A percentile compares a stretch with the other conserved stretches of the same genome.
Conservation (phyloP, 2,888 invertebrate species). For the Trypoxylon attenuatum region DNA sequence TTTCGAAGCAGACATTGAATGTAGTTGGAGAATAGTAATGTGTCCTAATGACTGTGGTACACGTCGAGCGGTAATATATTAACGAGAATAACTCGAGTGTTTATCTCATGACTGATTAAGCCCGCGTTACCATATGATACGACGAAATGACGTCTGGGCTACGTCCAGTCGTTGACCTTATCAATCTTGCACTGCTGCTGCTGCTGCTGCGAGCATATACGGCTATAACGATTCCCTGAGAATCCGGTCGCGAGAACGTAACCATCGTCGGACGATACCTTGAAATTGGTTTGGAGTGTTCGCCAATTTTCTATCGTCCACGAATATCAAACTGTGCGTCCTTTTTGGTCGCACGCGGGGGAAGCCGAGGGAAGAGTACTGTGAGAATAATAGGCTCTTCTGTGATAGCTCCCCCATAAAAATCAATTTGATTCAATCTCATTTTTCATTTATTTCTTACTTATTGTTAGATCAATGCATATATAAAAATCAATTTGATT, state of each 20-base stretch:
- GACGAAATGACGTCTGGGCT: background rate
- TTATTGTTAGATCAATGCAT: too few species aligned
- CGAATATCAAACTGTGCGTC: conserved; percentile 53
- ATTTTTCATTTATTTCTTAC: too few species aligned
- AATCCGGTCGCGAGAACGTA: too few species aligned
- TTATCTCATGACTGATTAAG: conserved; percentile 10
- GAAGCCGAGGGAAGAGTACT: conserved; percentile 68
- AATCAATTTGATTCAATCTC: conserved; percentile 4
- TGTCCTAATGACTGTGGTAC: too few species aligned
- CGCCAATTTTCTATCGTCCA: conserved; percentile 52
- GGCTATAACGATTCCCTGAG: too few species aligned
- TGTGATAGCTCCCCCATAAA: conserved; percentile 70
- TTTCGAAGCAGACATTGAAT: too few species aligned
- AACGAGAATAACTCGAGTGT: conserved; percentile 12
- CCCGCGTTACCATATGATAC: background rate
- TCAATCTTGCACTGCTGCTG: background rate
- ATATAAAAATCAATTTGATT: too few species aligned
- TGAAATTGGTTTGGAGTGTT: conserved; percentile 53
- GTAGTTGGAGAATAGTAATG: too few species aligned
- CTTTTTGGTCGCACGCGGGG: conserved; percentile 34
- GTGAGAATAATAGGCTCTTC: conserved; percentile 61
- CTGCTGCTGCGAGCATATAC: too few species aligned
- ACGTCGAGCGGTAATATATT: background rate
- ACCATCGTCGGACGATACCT: conserved; percentile 43
- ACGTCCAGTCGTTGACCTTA: background rate